phyloP scores from a whole-genome alignment of 1,140 invertebrate species.

The Papilio helenus region DNA sequence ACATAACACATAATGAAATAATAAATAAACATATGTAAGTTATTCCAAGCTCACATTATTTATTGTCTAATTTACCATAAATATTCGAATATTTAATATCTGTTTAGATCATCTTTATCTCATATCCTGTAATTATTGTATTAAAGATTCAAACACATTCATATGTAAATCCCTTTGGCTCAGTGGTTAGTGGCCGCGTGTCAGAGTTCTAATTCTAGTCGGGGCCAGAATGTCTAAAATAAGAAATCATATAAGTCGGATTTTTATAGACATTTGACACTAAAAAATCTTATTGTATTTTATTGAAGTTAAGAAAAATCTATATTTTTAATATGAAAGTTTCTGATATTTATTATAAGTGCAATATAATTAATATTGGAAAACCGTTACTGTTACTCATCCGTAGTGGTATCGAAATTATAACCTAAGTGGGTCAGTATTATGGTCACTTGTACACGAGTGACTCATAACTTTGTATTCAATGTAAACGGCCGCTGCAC shows the following conservation, averaged over 20 bases:
- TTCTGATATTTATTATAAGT: not conserved
- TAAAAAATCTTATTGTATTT: not conserved
- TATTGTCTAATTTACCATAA: not conserved
- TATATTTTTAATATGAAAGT: not conserved
- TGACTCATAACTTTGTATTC: slow-evolving; percentile 22
- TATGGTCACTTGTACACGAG: not conserved
- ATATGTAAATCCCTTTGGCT: not conserved
- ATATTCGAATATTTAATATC: not conserved
- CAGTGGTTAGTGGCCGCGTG: not conserved
- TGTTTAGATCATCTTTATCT: not conserved
- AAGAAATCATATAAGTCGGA: no score
- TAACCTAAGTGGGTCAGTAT: slow-evolving; percentile 17
- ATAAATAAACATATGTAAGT: slow-evolving; percentile 3
- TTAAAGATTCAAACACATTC: not conserved
- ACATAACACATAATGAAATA: not conserved
- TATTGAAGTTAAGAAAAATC: not conserved
- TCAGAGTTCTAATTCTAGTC: no score
- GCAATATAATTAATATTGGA: not conserved
- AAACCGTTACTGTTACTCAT: not conserved
- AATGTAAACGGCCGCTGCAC: slow-evolving; percentile 26
- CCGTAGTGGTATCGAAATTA: not conserved
- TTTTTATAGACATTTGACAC: no score
- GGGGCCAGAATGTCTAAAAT: no score
- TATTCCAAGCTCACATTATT: not conserved
- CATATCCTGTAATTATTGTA: not conserved